These are phyloP conservation scores for Pyrgus malvae DNA, from an alignment of 2,888 invertebrate species.

Conservation along the genomic window DNA sequence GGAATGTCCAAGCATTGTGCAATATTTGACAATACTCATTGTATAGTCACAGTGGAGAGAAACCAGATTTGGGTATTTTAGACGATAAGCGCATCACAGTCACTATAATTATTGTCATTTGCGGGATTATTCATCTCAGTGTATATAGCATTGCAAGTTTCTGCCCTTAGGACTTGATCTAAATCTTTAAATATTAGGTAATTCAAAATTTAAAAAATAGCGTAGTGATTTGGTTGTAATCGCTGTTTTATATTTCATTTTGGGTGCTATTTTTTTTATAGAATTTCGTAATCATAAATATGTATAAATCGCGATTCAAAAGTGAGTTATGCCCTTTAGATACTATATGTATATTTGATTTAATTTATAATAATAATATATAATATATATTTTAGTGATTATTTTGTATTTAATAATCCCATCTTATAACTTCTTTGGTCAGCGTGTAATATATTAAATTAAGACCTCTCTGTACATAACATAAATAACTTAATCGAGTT, in stretches of 20 bases:
- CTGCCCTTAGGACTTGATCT: not conserved
- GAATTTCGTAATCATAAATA: not conserved
- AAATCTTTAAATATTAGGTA: not conserved
- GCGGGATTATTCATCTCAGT: slow-evolving; percentile 36
- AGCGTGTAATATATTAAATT: not conserved
- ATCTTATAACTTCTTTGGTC: not conserved
- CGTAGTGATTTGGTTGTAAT: not conserved
- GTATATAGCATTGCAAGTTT: slow-evolving; percentile 41
- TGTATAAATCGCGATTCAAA: not conserved
- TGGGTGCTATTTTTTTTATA: slow-evolving; percentile 22
- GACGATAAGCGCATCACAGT: slow-evolving; percentile 56
- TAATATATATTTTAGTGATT: not conserved
- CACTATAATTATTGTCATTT: slow-evolving; percentile 39
- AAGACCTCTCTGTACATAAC: not conserved
- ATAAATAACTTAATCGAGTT: not conserved
- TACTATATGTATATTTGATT: not conserved
- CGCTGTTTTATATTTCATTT: slow-evolving; percentile 12
- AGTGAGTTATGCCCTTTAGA: not conserved
- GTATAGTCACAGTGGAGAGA: slow-evolving; percentile 59
- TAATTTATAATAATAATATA: not conserved
- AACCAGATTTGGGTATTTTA: slow-evolving; percentile 54
- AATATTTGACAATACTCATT: slow-evolving; percentile 79
- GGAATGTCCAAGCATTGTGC: slow-evolving; percentile 53
- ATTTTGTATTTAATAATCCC: not conserved
- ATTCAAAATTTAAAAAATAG: not conserved